A percentile compares a stretch with the other conserved stretches of the same genome.
phyloP scores from a whole-genome alignment of 2,113 vertebrate species.

The Argyrosomus japonicus region DNA sequence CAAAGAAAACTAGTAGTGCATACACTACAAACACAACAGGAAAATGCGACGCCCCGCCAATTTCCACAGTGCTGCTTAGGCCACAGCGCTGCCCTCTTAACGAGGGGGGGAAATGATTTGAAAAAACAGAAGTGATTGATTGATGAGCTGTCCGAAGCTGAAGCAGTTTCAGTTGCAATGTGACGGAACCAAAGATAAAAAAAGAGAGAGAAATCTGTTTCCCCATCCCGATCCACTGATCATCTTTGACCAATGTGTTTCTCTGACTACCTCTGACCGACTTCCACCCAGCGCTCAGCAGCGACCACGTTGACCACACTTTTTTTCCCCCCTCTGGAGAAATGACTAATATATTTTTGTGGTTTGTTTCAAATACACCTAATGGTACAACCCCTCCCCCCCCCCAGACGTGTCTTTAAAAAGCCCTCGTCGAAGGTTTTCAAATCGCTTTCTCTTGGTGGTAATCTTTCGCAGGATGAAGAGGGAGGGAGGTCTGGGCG shows the following conservation, averaged over 20 bases:
- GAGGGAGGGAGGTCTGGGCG: conserved; percentile 52
- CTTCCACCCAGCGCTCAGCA: conserved; percentile 38
- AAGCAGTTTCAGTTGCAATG: conserved; percentile 65
- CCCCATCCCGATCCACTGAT: conserved; percentile 41
- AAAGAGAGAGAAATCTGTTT: conserved; percentile 58
- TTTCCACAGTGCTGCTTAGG: conserved; percentile 69
- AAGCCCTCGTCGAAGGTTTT: conserved; percentile 78
- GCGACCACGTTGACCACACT: conserved; percentile 7
- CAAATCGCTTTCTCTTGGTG: conserved; percentile 56
- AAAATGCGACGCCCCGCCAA: conserved; percentile 63
- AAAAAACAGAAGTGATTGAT: conserved; percentile 44
- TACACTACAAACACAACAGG: conserved; percentile 83
- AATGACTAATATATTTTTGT: conserved; percentile 49
- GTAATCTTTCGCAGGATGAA: conserved; percentile 81
- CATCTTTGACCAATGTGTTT: conserved; percentile 40
- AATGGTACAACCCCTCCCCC: conserved; percentile 36
- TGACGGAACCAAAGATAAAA: conserved; percentile 63
- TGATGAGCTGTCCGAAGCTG: conserved; percentile 69
- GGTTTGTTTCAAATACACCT: conserved; percentile 48
- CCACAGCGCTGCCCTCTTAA: conserved; percentile 73
- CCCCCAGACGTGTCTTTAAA: conserved; percentile 75
- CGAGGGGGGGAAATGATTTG: background rate
- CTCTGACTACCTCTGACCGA: conserved; percentile 36
- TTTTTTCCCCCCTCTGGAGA: background rate
- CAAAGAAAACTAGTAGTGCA: conserved; percentile 85